A percentile compares a stretch with the other conserved stretches of the same genome.
Conservation (phyloP, 2,888 invertebrate species). For the Cylindroiulus punctatus region DNA sequence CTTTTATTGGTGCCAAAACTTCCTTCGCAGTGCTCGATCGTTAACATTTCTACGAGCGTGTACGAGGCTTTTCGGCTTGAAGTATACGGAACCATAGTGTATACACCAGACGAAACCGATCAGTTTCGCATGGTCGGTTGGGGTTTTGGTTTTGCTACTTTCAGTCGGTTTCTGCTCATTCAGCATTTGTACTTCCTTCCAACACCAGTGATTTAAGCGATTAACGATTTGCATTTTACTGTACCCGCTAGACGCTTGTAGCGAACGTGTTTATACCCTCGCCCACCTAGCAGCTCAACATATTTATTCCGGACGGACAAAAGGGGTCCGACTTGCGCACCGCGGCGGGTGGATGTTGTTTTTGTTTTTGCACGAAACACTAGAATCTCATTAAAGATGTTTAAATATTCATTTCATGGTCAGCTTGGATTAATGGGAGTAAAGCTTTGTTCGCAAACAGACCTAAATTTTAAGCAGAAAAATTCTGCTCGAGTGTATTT, state of each 20-base stretch:
- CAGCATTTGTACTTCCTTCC: background rate
- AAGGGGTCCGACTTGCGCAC: background rate
- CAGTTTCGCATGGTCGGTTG: background rate
- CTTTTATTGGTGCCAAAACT: constrained; percentile 5
- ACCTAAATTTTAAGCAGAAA: background rate
- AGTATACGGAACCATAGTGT: too few species aligned
- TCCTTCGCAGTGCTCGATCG: background rate
- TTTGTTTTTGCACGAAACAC: background rate
- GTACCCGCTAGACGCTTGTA: background rate
- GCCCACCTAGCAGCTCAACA: background rate
- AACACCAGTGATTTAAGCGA: background rate
- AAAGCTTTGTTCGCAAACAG: too few species aligned
- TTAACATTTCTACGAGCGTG: background rate
- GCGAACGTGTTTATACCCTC: background rate
- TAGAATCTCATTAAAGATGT: background rate
- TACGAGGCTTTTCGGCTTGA: too few species aligned
- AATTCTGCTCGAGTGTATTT: too few species aligned
- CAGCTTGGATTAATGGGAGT: too few species aligned
- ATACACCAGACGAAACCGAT: constrained; percentile 6
- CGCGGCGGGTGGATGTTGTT: background rate
- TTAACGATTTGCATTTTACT: background rate
- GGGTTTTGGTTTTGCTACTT: background rate
- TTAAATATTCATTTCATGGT: background rate
- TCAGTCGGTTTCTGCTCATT: background rate
- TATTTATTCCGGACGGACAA: background rate